Percentiles rank a stretch among this genome's conserved stretches.
Evolutionary conservation across 2,113 vertebrate species (phyloP).

Genomic region (Bungarus multicinctus): DNA sequence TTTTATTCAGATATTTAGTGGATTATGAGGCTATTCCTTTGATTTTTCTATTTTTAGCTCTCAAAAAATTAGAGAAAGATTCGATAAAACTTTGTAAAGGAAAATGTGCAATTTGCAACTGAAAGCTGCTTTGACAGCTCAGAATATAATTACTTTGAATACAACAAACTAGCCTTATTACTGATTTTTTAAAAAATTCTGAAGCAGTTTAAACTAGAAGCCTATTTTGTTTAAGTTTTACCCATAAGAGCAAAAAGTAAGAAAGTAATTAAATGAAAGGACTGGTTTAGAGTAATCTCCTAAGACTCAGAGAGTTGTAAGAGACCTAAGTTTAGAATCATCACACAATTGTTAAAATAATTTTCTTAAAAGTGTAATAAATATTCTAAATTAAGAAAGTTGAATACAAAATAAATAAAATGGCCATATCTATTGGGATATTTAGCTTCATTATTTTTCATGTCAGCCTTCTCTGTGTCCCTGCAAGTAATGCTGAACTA

Average conservation of each 20-base stretch:
- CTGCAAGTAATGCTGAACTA: neutral
- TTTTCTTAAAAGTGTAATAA: conserved; percentile 26
- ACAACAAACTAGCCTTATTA: conserved; percentile 28
- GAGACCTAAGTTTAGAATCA: conserved; percentile 6
- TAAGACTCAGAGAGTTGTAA: neutral
- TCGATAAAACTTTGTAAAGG: conserved; percentile 6
- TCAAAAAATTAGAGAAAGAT: conserved; percentile 29
- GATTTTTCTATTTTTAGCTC: conserved; percentile 26
- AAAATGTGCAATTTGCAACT: conserved; percentile 12
- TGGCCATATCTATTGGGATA: conserved; percentile 27
- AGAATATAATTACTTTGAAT: conserved; percentile 40
- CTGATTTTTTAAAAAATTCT: conserved; percentile 36
- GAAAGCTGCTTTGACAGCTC: conserved; percentile 34
- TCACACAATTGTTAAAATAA: conserved; percentile 29
- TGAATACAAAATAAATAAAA: conserved; percentile 5
- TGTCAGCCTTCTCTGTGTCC: neutral
- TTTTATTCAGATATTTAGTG: conserved; percentile 63
- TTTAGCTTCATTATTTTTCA: conserved; percentile 5
- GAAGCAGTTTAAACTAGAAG: conserved; percentile 41
- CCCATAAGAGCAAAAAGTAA: conserved; percentile 28
- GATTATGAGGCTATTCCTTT: conserved; percentile 36
- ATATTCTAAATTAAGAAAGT: neutral
- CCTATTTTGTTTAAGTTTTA: conserved; percentile 40
- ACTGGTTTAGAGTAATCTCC: conserved; percentile 16
- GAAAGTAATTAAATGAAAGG: conserved; percentile 22